phyloP scores from a whole-genome alignment of 2,797 vertebrate species.

The Amblyopsis hoosieri region DNA sequence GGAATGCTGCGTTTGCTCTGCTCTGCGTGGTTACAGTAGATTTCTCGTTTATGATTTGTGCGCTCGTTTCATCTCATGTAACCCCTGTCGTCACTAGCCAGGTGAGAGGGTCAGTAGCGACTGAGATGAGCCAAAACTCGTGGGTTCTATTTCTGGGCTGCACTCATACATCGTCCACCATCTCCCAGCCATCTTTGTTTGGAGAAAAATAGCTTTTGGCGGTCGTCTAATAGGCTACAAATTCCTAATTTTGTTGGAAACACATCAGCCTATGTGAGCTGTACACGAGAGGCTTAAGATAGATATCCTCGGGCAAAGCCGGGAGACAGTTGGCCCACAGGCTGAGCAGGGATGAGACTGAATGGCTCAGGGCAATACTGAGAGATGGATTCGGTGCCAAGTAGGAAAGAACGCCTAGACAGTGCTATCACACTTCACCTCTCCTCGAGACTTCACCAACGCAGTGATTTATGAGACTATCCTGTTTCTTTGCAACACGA shows the following conservation, averaged over 20 bases:
- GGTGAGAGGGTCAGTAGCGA: constrained; percentile 10
- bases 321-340: constrained; percentile 51
- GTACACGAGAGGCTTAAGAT: constrained; percentile 31
- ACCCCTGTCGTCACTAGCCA: constrained; percentile 9
- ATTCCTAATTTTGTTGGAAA: constrained; percentile 34
- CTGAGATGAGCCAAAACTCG: constrained; percentile 16
- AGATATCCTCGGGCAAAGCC: constrained; percentile 41
- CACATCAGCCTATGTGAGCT: constrained; percentile 16
- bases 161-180: background rate
- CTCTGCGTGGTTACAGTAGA: constrained; percentile 7
- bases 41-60: constrained; percentile 17
- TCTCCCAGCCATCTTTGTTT: constrained; percentile 14
- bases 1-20: background rate
- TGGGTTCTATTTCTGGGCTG: background rate
- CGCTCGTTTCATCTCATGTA: constrained; percentile 15
- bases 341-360: constrained; percentile 40
- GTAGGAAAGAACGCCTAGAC: constrained; percentile 47
- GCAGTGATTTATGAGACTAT: constrained; percentile 38
- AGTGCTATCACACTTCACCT: constrained; percentile 60
- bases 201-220: constrained; percentile 10
- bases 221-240: constrained; percentile 17
- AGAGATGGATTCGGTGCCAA: constrained; percentile 58
- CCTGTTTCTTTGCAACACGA: constrained; percentile 40
- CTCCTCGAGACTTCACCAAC: constrained; percentile 21
- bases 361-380: constrained; percentile 58